Base-by-base conservation (phyloP, 1,140 invertebrate species). In the Trialeurodes vaporariorum region DNA sequence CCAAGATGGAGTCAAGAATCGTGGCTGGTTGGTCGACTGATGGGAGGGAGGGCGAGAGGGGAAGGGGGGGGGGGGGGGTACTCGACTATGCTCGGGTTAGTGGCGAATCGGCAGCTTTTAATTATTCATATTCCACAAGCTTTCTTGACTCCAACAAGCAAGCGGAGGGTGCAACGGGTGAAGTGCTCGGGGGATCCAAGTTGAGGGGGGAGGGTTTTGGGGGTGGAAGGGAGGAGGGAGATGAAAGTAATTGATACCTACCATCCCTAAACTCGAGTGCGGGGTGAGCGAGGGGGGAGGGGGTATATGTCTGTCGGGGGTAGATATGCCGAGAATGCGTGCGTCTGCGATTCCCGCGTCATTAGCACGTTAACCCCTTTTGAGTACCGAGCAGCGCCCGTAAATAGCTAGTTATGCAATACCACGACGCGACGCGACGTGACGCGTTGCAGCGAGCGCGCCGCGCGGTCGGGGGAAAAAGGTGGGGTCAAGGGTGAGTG, bases 401-500 rank as follows among this genome's bases (percentile, higher is more conserved):
- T n/a, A n/a, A 49, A 49, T 5, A 49, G 34, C 34, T 49, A 49
- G 34, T 49, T 49, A 49, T 49, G 34, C 34, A 49, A 49, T 49
- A 49, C 34, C 34, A 49, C 34, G 34, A 49, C 34, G 34, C 34
- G 17, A 49, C 34, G 5, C 34, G 5, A n/a, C n/a, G n/a, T n/a
- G n/a, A n/a, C n/a, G n/a, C n/a, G n/a, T n/a, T n/a, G n/a, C n/a
- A n/a, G n/a, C n/a, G n/a, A n/a, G n/a, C n/a, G n/a, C n/a, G n/a
- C n/a, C n/a, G n/a, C n/a, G n/a, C n/a, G n/a, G n/a, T n/a, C n/a
- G n/a, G n/a, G n/a, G n/a, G n/a, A n/a, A n/a, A 49, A 17, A 5
- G 34, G 34, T 49, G 34, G 34, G 34, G 34, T 49, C 34, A 49
- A 49, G 34, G 60, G 60, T 61, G 60, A 25, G 60, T n/a, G 60